Conservation (phyloP, 2,113 vertebrate species). For the Desmodus rotundus region DNA sequence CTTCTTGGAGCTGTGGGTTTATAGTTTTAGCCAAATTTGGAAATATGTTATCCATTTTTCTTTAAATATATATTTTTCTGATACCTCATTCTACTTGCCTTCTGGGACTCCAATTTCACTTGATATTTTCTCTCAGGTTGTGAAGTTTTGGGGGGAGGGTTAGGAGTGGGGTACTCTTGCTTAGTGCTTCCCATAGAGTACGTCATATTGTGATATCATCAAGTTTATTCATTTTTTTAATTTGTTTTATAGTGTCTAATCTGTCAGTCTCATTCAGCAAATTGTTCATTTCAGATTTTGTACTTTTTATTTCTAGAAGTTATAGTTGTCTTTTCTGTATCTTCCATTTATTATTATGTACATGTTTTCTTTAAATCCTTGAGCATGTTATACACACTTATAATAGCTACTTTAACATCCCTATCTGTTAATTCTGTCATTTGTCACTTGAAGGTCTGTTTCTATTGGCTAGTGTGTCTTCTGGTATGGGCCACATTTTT, state of each 20-base stretch:
- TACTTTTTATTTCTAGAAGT: conserved; percentile 3
- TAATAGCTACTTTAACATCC: background rate
- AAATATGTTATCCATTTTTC: background rate
- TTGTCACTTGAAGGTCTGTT: background rate
- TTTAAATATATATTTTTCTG: background rate
- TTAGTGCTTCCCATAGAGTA: background rate
- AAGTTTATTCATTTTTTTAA: background rate
- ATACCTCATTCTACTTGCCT: background rate
- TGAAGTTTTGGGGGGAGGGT: background rate
- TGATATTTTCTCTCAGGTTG: background rate
- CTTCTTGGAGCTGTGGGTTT: background rate
- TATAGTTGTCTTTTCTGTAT: background rate
- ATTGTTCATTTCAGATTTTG: background rate
- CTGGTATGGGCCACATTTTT: background rate
- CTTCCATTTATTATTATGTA: background rate
- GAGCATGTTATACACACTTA: background rate
- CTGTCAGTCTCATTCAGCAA: background rate
- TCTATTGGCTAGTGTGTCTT: background rate
- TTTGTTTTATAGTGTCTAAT: background rate
- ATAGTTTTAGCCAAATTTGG: background rate
- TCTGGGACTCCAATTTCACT: background rate
- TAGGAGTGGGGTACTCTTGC: background rate
- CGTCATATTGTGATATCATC: background rate
- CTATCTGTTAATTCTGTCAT: background rate
- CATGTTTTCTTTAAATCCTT: background rate